Evolutionary conservation across 2,888 invertebrate species (phyloP).

Genomic region (Balanococcus diminutus): DNA sequence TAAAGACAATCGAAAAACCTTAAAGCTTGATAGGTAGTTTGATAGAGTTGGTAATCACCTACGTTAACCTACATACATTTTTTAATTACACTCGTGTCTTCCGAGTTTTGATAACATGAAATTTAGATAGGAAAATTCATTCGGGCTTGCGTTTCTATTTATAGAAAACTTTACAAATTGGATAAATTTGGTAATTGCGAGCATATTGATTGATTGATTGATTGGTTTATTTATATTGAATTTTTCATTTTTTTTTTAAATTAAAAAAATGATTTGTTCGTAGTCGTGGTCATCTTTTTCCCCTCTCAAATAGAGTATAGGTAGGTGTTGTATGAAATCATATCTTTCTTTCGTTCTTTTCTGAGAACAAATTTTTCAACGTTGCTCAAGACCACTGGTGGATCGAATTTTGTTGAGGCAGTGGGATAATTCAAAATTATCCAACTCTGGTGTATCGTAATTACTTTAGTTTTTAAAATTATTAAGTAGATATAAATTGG

Average conservation of each 20-base stretch:
- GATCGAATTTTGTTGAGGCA: neutral
- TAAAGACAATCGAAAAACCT: neutral
- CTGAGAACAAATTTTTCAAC: neutral
- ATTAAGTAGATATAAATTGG: no score
- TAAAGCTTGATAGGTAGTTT: neutral
- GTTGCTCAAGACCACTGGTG: neutral
- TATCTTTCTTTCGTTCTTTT: neutral
- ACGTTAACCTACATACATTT: neutral
- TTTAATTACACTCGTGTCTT: neutral
- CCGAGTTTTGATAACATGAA: neutral
- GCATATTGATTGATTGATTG: no score
- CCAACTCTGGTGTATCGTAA: no score
- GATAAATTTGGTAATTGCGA: neutral
- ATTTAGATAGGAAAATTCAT: neutral
- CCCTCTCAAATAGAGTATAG: neutral
- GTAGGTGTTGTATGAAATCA: neutral
- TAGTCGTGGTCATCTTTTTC: neutral
- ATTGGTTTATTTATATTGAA: no score
- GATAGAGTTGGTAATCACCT: neutral
- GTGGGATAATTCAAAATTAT: no score
- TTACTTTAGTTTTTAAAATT: no score
- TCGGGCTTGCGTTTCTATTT: neutral
- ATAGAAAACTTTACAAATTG: neutral
- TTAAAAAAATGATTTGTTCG: neutral
- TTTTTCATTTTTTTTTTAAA: neutral